phyloP scores from a whole-genome alignment of 2,113 vertebrate species.

The Chaenocephalus aceratus region DNA sequence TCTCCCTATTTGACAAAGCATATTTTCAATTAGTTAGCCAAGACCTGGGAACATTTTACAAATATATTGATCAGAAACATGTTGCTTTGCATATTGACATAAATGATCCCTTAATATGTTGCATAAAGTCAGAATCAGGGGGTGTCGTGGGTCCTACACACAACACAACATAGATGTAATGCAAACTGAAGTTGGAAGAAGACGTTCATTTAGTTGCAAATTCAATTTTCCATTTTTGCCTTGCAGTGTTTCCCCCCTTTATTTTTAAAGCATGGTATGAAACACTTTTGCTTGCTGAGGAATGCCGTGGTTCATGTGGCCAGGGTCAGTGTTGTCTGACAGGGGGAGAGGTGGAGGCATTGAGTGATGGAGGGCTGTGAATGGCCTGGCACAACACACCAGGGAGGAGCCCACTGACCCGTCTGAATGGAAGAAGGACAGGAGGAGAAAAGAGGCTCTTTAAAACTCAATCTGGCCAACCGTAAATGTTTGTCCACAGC shows the following conservation, averaged over 20 bases:
- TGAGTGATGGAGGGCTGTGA: slow-evolving; percentile 58
- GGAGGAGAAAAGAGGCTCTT: slow-evolving; percentile 51
- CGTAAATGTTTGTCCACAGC: slow-evolving; percentile 67
- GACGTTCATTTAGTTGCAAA: neutral
- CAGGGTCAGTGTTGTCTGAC: slow-evolving; percentile 26
- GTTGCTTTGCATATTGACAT: neutral
- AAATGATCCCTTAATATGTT: neutral
- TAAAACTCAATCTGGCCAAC: slow-evolving; percentile 62
- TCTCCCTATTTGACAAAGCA: neutral
- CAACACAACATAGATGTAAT: too few species aligned
- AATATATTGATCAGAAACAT: neutral
- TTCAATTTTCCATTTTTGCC: neutral
- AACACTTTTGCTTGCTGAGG: slow-evolving; percentile 7
- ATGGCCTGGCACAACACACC: slow-evolving; percentile 53
- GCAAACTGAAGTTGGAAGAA: neutral
- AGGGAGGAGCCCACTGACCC: slow-evolving; percentile 61
- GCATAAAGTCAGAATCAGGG: neutral
- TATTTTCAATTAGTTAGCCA: too few species aligned
- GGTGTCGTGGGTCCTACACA: too few species aligned
- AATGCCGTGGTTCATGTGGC: slow-evolving; percentile 16
- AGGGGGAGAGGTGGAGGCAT: slow-evolving; percentile 31
- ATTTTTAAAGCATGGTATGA: neutral
- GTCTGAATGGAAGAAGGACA: slow-evolving; percentile 60
- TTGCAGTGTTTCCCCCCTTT: too few species aligned
- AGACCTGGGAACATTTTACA: neutral